These are phyloP conservation scores for Tachina grossa DNA, from an alignment of 2,888 invertebrate genomes.

Conservation along the genomic window DNA sequence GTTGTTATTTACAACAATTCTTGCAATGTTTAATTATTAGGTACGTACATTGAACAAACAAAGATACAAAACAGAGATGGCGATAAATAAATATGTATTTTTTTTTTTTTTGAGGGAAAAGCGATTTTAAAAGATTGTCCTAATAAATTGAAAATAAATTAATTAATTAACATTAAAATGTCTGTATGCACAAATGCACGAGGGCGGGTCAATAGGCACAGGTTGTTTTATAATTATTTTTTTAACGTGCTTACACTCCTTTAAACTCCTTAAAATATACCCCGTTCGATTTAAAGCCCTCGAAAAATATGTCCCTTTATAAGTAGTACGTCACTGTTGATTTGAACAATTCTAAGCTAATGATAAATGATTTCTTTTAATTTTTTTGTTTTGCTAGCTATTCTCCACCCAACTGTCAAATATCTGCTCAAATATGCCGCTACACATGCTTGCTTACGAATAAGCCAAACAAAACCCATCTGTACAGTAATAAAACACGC, in stretches of 20 bases:
- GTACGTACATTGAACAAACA: slow-evolving; percentile 42
- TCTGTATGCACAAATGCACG: neutral
- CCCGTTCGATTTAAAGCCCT: neutral
- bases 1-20: slow-evolving; percentile 58
- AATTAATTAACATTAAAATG: too few species aligned
- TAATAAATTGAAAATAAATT: too few species aligned
- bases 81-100: neutral
- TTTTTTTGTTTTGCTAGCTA: slow-evolving; percentile 63
- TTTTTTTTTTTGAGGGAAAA: too few species aligned
- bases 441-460: slow-evolving; percentile 30
- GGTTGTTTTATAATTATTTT: too few species aligned
- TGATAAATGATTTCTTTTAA: slow-evolving; percentile 73
- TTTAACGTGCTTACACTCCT: too few species aligned
- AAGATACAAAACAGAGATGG: slow-evolving; percentile 38
- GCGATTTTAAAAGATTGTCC: too few species aligned
- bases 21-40: slow-evolving; percentile 69
- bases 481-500: slow-evolving; percentile 6
- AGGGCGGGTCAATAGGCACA: neutral
- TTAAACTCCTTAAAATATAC: too few species aligned
- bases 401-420: slow-evolving; percentile 73
- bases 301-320: neutral
- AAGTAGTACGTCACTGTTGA: slow-evolving; percentile 32
- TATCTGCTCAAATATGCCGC: slow-evolving; percentile 69
- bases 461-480: slow-evolving; percentile 32
- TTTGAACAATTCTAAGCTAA: slow-evolving; percentile 64